Evolutionary conservation across 2,888 invertebrate species (phyloP).

Genomic region (Phyto melanocephala): DNA sequence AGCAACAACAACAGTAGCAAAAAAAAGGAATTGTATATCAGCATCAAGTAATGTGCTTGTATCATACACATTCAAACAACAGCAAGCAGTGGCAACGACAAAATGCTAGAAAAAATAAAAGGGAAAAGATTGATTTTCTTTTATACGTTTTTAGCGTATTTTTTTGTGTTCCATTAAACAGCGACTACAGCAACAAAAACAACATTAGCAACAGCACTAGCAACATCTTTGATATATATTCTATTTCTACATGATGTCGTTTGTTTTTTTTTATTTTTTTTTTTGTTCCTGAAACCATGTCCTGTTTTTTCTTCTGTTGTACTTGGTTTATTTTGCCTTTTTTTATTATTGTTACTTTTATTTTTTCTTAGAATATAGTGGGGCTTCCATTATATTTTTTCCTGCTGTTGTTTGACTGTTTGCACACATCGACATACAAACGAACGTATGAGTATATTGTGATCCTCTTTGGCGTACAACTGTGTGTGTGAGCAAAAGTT

Average conservation of each 20-base stretch:
- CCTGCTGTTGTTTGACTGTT: conserved; percentile 30
- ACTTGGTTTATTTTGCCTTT: background rate
- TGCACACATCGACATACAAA: background rate
- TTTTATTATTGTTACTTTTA: conserved; percentile 20
- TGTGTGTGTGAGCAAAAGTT: conserved; percentile 7
- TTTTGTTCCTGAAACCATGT: conserved; percentile 43
- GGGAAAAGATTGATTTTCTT: conserved; percentile 75
- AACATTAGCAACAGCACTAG: conserved; percentile 23
- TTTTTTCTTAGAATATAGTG: conserved; percentile 57
- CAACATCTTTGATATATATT: conserved; percentile 63
- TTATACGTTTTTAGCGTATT: conserved; percentile 70
- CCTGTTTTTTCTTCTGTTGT: conserved; percentile 38
- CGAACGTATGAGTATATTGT: conserved; percentile 18
- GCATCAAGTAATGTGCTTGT: conserved; percentile 55
- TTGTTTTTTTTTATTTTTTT: conserved; percentile 17
- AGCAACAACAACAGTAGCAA: no score
- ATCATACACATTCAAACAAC: conserved; percentile 48
- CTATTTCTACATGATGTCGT: conserved; percentile 56
- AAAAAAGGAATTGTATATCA: conserved; percentile 39
- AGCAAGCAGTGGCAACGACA: conserved; percentile 36
- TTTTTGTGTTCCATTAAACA: conserved; percentile 68
- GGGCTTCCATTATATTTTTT: conserved; percentile 49
- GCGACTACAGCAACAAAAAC: conserved; percentile 26
- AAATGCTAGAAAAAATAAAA: conserved; percentile 25
- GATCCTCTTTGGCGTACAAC: conserved; percentile 26